Evolutionary conservation across 2,797 vertebrate species (phyloP), one percentile per base, ranked within the genome.

Genomic region (Chaetophractus vellerosus): DNA sequence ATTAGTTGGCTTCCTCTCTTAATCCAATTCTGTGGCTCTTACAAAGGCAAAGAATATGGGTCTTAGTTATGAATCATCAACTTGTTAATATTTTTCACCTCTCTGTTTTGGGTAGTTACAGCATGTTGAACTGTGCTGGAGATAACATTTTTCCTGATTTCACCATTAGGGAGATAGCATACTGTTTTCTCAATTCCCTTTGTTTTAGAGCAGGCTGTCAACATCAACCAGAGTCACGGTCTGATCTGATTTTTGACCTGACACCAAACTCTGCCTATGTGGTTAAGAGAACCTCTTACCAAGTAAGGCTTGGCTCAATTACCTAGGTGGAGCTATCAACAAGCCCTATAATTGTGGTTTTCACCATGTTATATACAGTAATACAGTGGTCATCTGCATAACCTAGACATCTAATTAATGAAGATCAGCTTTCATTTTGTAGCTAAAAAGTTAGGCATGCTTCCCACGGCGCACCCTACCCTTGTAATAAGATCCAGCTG

Each of bases 221-320:
- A 71, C 76, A 48, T 82, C 92, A 94, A 23, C 86, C 71, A 84
- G 72, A 97, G 96, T 74, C 95, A 89, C 64, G 93, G 74, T 93
- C 96, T 96, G 79, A 97, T 97, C 88, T 97, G 33, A 93, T 95
- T 94, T 91, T 90, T 95, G 93, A 85, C 75, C 96, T 55, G 64
- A 63, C 92, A 96, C 71, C 94, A 96, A 93, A 95, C 64, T 63
- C 38, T 82, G 68, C 52, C 74, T 93, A 90, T 96, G 80, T 88
- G 87, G 87, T 95, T 96, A 79, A 74, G 4, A 52, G 14, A 75
- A 2, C 91, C 81, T 69, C 66, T 94, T 88, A 93, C 83, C 69
- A 97, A 98, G 88, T 92, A 97, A 94, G 48, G 50, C 68, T 97
- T 96, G 96, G 81, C 94, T 95, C 94, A 96, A 96, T 96, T 83